Evolutionary conservation across 2,888 invertebrate genomes (phyloP).

Genomic region (Acleris sparsana): DNA sequence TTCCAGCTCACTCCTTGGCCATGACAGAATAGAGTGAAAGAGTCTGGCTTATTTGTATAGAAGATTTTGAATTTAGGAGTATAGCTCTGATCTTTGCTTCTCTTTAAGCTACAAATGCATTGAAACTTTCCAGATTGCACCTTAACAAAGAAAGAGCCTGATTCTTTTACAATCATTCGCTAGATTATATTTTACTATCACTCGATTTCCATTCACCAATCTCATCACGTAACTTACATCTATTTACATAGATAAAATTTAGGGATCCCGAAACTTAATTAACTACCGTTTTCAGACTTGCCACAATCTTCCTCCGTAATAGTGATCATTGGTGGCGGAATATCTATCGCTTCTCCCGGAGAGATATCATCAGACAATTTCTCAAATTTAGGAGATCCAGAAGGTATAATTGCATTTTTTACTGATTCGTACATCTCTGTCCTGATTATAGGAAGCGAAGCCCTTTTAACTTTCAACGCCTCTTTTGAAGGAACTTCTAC

Average conservation of each 20-base stretch:
- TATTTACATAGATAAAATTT: slow-evolving; percentile 57
- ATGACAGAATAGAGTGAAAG: too few relatives aligned
- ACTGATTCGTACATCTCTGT: slow-evolving; percentile 83
- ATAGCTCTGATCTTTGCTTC: too few relatives aligned
- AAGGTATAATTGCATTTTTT: slow-evolving; percentile 78
- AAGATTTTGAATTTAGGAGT: too few relatives aligned
- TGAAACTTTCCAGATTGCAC: too few relatives aligned
- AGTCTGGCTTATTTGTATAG: too few relatives aligned
- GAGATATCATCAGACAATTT: slow-evolving; percentile 82
- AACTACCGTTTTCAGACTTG: slow-evolving; percentile 72
- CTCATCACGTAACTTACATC: slow-evolving; percentile 43
- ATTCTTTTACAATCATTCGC: too few relatives aligned
- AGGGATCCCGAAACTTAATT: slow-evolving; percentile 52
- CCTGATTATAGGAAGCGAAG: slow-evolving; percentile 71
- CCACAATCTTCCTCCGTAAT: slow-evolving; percentile 78
- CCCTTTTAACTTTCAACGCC: slow-evolving; percentile 64
- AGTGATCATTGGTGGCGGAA: slow-evolving; percentile 75
- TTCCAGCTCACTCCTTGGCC: too few relatives aligned
- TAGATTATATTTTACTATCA: neutral
- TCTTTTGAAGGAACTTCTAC: slow-evolving; percentile 67
- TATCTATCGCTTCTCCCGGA: slow-evolving; percentile 59
- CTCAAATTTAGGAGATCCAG: slow-evolving; percentile 84
- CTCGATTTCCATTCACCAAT: slow-evolving; percentile 37
- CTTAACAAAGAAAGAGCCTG: too few relatives aligned
- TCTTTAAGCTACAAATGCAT: too few relatives aligned